Conservation (phyloP, 2,113 vertebrate species). For the Mastomys coucha region DNA sequence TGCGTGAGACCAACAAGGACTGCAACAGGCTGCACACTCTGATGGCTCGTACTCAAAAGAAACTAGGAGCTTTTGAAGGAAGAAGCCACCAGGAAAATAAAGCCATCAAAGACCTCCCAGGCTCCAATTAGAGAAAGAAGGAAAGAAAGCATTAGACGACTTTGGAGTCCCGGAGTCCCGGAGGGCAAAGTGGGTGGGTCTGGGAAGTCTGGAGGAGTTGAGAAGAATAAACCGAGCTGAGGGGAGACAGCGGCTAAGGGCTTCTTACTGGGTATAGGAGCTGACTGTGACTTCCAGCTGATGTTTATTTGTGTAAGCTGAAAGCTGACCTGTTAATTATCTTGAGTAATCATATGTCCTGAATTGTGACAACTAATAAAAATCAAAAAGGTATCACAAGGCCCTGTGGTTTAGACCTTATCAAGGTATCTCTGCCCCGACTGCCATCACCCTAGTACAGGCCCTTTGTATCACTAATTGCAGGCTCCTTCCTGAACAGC, state of each 20-base stretch:
- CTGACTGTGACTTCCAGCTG: not conserved
- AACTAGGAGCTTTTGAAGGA: conserved; percentile 68
- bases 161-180: conserved; percentile 59
- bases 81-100: conserved; percentile 64
- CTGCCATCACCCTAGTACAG: not conserved
- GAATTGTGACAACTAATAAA: conserved; percentile 27
- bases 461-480: not conserved
- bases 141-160: conserved; percentile 62
- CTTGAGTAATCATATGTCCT: not conserved
- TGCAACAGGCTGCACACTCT: conserved; percentile 24
- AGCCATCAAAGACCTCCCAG: conserved; percentile 68
- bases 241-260: not conserved
- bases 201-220: conserved; percentile 16
- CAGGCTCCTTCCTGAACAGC: not conserved
- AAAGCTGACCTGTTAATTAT: conserved; percentile 16
- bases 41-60: conserved; percentile 45
- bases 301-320: not conserved
- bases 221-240: not conserved
- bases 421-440: not conserved
- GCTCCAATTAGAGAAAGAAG: conserved; percentile 65
- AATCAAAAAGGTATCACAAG: conserved; percentile 14
- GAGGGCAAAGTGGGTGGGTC: conserved; percentile 59
- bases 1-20: conserved; percentile 43
- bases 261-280: not conserved
- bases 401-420: not conserved